Evolutionary conservation across 2,888 invertebrate species (phyloP), one percentile per base, ranked within the genome.

Genomic region (Pterostichus madidus): DNA sequence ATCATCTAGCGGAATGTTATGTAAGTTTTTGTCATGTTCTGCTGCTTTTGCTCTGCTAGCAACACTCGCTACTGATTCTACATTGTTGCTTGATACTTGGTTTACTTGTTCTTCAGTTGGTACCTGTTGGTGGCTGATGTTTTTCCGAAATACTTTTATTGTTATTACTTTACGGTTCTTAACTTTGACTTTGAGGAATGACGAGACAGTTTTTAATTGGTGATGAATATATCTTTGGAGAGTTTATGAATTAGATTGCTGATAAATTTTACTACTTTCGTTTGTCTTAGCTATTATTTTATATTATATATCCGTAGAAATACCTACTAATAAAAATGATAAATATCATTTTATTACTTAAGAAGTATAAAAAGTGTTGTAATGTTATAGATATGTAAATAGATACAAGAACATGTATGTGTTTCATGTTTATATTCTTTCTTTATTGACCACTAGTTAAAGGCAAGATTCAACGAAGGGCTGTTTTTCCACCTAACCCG

Each of bases 101-200:
- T 13, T 52, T 5, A 52, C 2, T 52, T 5, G 10, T n/a, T 52
- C 13, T 13, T 52, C 1, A 5, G 5, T 5, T 52, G 52, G 13
- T n/a, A 8, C 52, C 10, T 52, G 5, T 52, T 13, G 13, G 10
- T 8, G 10, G 5, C 59, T 59, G 17, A 11, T 71, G 56, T 17
- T 13, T 71, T 49, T 24, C 64, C 46, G 56, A 79, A 64, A 79
- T 64, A 31, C 46, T 80, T 71, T 80, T 71, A 80, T 71, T 24
- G 53, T 80, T 80, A 79, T 35, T 61, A 64, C 80, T 49, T 71
- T 80, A 80, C 80, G 80, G 80, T 71, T 53, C 71, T 71, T 80
- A 80, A 80, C 11, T 80, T 52, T n/a, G 11, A 52, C 7, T 71
- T 24, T 71, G 39, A 71, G 44, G 68, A 71, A 71, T 71, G 68